Conservation (phyloP, 2,888 invertebrate genomes). For the Altica lythri region DNA sequence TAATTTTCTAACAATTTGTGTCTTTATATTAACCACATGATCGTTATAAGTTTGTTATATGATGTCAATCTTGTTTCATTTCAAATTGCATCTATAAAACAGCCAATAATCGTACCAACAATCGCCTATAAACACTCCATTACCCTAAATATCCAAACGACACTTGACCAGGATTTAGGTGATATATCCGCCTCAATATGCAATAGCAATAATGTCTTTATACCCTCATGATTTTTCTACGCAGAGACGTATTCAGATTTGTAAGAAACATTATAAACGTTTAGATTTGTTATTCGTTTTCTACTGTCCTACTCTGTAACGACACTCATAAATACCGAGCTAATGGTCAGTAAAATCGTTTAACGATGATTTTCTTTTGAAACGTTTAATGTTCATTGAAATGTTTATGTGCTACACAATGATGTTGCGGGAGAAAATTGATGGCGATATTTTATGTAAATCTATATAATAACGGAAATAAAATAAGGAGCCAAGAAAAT, state of each 20-base stretch:
- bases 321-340: conserved; percentile 18
- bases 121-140: conserved; percentile 23
- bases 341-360: conserved; percentile 29
- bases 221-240: conserved; percentile 22
- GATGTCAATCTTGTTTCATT: not conserved
- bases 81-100: conserved; percentile 16
- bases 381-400: conserved; percentile 33
- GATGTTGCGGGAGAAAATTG: conserved; percentile 12
- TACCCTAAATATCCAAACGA: conserved; percentile 20
- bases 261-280: not conserved
- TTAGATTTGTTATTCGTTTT: not conserved
- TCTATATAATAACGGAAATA: too few species aligned
- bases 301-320: not conserved
- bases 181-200: conserved; percentile 26
- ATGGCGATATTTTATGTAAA: conserved; percentile 26
- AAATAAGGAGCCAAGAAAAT: too few species aligned
- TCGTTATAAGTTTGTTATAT: too few species aligned
- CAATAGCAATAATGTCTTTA: conserved; percentile 33
- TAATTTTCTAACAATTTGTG: too few species aligned
- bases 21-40: too few species aligned
- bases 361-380: conserved; percentile 26
- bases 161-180: conserved; percentile 18
- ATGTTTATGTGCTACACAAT: conserved; percentile 23
- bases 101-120: conserved; percentile 15
- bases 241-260: not conserved